Percentiles rank a stretch among this genome's conserved stretches.
Evolutionary conservation across 2,113 vertebrate genomes (phyloP).

Genomic region (Tragelaphus imberbis): DNA sequence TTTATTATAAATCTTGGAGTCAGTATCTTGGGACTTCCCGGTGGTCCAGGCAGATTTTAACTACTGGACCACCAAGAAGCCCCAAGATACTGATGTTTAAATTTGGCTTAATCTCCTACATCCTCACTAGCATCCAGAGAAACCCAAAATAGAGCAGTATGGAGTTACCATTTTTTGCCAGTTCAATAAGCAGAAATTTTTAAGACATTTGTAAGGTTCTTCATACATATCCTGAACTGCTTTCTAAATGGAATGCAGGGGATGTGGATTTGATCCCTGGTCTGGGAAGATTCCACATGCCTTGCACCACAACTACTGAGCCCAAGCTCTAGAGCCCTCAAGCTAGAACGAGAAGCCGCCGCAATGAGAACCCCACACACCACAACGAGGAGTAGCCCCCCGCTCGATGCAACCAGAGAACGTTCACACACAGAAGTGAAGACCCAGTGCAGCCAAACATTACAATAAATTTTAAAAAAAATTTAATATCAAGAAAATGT

Average conservation of each 20-base stretch:
- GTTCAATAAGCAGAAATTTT: not conserved
- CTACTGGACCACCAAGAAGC: not conserved
- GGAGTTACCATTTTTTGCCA: not conserved
- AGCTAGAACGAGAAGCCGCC: not conserved
- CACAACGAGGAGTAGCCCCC: not conserved
- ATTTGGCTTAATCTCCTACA: not conserved
- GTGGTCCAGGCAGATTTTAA: not conserved
- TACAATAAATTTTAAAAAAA: rapidly evolving
- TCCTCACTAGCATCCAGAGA: not conserved
- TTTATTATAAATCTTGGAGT: not conserved
- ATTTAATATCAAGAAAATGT: not conserved
- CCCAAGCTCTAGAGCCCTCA: not conserved
- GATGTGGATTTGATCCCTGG: not conserved
- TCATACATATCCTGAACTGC: not conserved
- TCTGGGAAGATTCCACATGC: not conserved
- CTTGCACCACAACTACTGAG: not conserved
- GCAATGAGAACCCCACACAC: not conserved
- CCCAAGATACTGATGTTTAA: not conserved
- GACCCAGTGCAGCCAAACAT: not conserved
- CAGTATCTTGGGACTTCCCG: not conserved
- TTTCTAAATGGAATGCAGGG: not conserved
- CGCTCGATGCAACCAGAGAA: not conserved
- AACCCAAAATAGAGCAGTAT: not conserved
- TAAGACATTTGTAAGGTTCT: not conserved
- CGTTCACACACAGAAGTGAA: not conserved